These are phyloP conservation scores for Omphaloscelis lunosa DNA, from an alignment of 2,888 invertebrate species.

Conservation along the genomic window DNA sequence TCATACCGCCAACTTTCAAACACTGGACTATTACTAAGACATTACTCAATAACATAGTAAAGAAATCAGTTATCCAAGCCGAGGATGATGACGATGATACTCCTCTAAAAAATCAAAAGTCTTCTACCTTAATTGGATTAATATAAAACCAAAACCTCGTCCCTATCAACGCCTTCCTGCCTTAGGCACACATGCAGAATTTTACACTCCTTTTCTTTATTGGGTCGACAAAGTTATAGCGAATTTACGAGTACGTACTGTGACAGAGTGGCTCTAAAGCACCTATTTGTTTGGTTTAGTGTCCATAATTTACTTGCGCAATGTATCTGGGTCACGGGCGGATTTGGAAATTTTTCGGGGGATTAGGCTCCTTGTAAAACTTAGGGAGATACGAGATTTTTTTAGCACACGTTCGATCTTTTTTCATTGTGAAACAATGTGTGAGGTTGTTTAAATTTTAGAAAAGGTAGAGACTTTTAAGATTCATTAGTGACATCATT, in stretches of 20 bases:
- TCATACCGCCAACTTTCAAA: background rate
- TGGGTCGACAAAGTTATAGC: slow-evolving; percentile 68
- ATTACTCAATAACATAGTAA: background rate
- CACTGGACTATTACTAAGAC: background rate
- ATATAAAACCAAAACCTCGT: slow-evolving; percentile 41
- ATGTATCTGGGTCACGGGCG: slow-evolving; percentile 73
- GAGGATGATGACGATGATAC: background rate
- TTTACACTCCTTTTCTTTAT: slow-evolving; percentile 73
- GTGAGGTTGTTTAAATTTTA: background rate
- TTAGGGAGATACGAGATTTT: slow-evolving; percentile 25
- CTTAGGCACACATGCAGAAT: slow-evolving; percentile 56
- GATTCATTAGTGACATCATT: background rate
- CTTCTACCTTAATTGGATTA: background rate
- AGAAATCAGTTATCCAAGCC: too few species aligned
- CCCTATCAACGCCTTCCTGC: slow-evolving; percentile 18
- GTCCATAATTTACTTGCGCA: slow-evolving; percentile 79
- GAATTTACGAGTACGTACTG: slow-evolving; percentile 76
- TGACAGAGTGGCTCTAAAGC: slow-evolving; percentile 79
- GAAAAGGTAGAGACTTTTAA: too few species aligned
- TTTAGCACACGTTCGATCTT: slow-evolving; percentile 4
- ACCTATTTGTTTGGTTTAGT: slow-evolving; percentile 82
- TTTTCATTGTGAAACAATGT: background rate
- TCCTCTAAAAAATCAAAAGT: background rate
- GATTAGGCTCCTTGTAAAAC: slow-evolving; percentile 52
- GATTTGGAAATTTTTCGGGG: slow-evolving; percentile 50